Base-by-base conservation (phyloP, 2,797 vertebrate genomes). In the Astyanax mexicanus region DNA sequence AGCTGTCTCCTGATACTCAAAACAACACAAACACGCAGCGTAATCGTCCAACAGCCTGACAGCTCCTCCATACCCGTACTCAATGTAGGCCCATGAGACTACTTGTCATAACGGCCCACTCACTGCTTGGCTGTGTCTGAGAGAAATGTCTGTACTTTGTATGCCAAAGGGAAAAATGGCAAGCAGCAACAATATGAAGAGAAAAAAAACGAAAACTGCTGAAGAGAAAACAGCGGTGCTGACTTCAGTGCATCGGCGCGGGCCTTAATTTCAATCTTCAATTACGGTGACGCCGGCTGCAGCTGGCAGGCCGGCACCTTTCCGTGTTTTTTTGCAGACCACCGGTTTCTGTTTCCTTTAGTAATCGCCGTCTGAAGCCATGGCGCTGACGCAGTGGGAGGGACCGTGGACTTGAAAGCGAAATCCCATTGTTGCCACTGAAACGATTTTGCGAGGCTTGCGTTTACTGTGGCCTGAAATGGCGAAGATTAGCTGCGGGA, bases 381-480 rank as follows among this genome's bases (percentile, higher is more conserved):
- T 72, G 76, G 66, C 49, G 51, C 52, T 75, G 74, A 78, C 73
- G 40, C 57, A 40, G 67, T 61, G 66, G 69, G 73, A 65, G 69
- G 62, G 60, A 29, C 64, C 11, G 37, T 11, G 69, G 71, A 79
- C 10, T 69, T 84, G 74, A 79, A 82, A 79, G 49, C 19, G 40
- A 75, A 74, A 77, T 69, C 66, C 62, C 64, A 79, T 83, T 86
- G 83, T 83, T 81, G 70, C 69, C 67, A 64, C 55, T 76, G 72
- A 84, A 89, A 84, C 75, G 57, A 74, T 80, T 82, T 79, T 83
- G 65, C 64, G 68, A 55, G 42, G 21, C 72, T 75, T 83, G 74
- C 47, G 79, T 81, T 74, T 74, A 81, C 77, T 77, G 62, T 72
- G 66, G 84, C 75, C 77, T 85, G 85, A 69, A 74, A 79, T 68